Conservation (phyloP, 1,140 invertebrate genomes). For the Ooceraea biroi region DNA sequence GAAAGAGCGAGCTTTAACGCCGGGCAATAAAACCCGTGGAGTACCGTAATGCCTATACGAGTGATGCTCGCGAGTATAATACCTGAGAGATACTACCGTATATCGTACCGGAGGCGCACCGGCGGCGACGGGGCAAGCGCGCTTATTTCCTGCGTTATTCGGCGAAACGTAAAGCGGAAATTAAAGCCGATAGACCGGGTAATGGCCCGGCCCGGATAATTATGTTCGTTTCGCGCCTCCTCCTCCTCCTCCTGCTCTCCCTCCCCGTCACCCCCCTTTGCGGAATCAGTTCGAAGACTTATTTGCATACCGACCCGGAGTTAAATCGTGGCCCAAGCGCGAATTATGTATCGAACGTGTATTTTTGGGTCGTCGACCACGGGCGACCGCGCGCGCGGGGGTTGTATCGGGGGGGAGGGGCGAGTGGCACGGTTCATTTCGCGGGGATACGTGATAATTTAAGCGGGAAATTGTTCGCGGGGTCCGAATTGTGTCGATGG, state of each 20-base stretch:
- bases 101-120: background rate
- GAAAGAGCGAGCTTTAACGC: constrained; percentile 66
- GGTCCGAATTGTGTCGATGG: constrained; percentile 9
- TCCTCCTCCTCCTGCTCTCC: background rate
- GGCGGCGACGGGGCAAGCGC: background rate
- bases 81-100: constrained; percentile 55
- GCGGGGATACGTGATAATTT: constrained; percentile 21
- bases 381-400: background rate
- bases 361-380: constrained; percentile 2
- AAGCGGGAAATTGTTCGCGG: constrained; percentile 5
- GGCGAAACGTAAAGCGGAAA: constrained; percentile 57
- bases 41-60: constrained; percentile 68
- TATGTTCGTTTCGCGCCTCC: constrained; percentile 24
- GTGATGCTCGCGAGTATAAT: constrained; percentile 56
- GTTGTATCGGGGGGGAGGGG: background rate
- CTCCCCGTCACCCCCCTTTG: background rate
- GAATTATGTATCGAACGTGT: background rate
- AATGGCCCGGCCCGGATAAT: constrained; percentile 44
- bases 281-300: background rate
- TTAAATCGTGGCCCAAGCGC: constrained; percentile 6
- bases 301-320: constrained; percentile 30
- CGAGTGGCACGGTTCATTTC: background rate
- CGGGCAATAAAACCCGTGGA: constrained; percentile 71
- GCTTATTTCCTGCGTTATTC: constrained; percentile 64
- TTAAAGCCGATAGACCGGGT: constrained; percentile 60